Evolutionary conservation across 2,113 vertebrate species (phyloP), one percentile per base, ranked within the genome.

Genomic region (Prunella himalayana): DNA sequence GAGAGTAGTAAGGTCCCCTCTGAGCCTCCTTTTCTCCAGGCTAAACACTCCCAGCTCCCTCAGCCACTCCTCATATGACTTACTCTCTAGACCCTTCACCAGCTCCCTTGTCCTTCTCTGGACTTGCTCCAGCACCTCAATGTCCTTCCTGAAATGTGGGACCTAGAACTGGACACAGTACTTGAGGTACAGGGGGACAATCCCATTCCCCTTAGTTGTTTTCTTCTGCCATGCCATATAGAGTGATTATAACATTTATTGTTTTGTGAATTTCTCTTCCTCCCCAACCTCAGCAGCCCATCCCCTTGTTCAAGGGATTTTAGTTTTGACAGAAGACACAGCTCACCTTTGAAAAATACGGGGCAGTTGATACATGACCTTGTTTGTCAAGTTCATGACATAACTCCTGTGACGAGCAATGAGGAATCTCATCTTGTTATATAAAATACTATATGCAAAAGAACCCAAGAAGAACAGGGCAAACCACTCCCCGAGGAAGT

Each of bases 401-500:
- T 42, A 72, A 49, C 86, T 90, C 42, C 30, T 33, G 54, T 30
- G 35, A 93, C 0, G 0, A 68, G 61, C 61, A 90, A 59, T 7
- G 54, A 92, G 61, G 88, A 94, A 91, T 82, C 42, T 88, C 76
- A 64, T 77, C 51, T 81, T 90, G 56, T 66, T 83, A 75, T 54
- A 82, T 64, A 85, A 89, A 93, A 90, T 22, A 69, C 20, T 66
- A 81, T 22, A 89, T 25, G 66, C 63, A 80, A 88, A 95, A 89
- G 84, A 90, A 65, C 33, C 19, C 69, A 88, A 59, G 77, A 94
- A 92, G 57, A 94, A 94, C 66, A 86, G 57, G 92, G 90, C 57
- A 89, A 87, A 75, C 73, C 86, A 76, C 91, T 89, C 94, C 54
- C 77, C 13, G 6, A 94, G 88, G 92, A 95, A 94, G 92, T 91